A percentile compares a stretch with the other conserved stretches of the same genome.
These are phyloP conservation scores for Nephila pilipes DNA, from an alignment of 1,140 invertebrate species.

Conservation along the genomic window DNA sequence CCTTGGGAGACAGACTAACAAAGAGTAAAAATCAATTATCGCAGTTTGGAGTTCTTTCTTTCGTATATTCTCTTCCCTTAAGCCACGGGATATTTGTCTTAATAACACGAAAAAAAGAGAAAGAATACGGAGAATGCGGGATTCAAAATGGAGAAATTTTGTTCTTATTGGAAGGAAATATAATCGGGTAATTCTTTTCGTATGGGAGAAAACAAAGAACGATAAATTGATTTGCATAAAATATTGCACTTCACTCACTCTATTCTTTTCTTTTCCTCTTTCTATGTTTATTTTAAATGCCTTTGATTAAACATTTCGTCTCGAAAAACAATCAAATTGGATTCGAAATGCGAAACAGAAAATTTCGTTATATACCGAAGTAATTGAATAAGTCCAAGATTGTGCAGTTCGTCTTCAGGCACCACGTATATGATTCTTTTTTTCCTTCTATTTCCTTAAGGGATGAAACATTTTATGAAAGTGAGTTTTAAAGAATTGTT, in stretches of 20 bases:
- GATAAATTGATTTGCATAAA: slow-evolving; percentile 71
- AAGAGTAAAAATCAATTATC: slow-evolving; percentile 67
- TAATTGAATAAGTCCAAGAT: slow-evolving; percentile 45
- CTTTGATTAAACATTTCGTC: slow-evolving; percentile 40
- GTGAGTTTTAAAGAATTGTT: not conserved
- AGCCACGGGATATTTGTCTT: slow-evolving; percentile 59
- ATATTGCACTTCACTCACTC: not conserved
- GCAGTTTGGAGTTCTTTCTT: slow-evolving; percentile 33
- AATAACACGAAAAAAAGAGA: slow-evolving; percentile 49
- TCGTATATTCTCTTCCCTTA: not conserved
- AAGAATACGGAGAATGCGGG: not conserved
- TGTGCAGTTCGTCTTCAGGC: not conserved
- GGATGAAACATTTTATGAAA: not conserved
- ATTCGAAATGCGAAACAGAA: slow-evolving; percentile 11
- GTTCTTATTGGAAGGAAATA: slow-evolving; percentile 34
- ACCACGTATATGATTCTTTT: not conserved
- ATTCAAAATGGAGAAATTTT: slow-evolving; percentile 41
- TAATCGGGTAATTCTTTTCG: slow-evolving; percentile 41
- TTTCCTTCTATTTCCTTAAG: slow-evolving; percentile 1
- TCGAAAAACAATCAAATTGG: slow-evolving; percentile 38
- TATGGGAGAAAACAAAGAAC: slow-evolving; percentile 36
- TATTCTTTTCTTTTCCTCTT: not conserved
- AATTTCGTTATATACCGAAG: not conserved
- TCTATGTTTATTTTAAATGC: slow-evolving; percentile 46
- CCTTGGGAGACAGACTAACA: slow-evolving; percentile 24